Percentiles rank a stretch among this genome's conserved stretches.
phyloP scores from a whole-genome alignment of 1,140 invertebrate species.

The Ceratitis capitata region DNA sequence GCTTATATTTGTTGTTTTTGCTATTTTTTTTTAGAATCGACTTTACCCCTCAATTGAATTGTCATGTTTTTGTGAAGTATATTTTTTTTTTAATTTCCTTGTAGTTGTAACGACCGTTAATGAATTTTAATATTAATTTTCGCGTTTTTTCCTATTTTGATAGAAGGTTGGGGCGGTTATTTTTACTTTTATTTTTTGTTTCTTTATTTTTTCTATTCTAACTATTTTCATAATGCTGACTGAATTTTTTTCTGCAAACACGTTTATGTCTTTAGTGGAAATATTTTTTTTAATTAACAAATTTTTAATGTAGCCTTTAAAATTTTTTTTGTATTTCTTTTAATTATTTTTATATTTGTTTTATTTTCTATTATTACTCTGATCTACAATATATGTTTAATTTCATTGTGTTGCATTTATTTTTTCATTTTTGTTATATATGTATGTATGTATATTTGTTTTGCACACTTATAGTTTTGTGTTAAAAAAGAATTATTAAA shows the following conservation, averaged over 20 bases:
- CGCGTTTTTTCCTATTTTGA: too few species aligned
- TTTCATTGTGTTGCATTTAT: not conserved
- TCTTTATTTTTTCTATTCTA: not conserved
- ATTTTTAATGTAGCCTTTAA: too few species aligned
- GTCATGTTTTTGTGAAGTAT: not conserved
- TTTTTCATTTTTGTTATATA: not conserved
- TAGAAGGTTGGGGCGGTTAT: too few species aligned
- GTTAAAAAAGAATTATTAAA: not conserved
- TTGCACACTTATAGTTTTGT: not conserved
- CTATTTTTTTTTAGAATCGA: not conserved
- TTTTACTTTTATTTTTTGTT: too few species aligned
- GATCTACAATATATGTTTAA: too few species aligned
- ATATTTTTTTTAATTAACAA: too few species aligned
- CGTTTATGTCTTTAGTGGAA: not conserved
- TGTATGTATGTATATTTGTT: too few species aligned
- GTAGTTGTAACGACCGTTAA: not conserved
- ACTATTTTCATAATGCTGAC: not conserved
- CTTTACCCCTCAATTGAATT: constrained; percentile 2
- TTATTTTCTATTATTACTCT: too few species aligned
- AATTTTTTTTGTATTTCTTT: too few species aligned
- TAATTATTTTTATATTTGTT: too few species aligned
- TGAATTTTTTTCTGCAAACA: not conserved
- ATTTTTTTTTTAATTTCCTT: not conserved
- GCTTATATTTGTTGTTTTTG: not conserved
- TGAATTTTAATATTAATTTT: constrained; percentile 22